A percentile compares a stretch with the other conserved stretches of the same genome.
phyloP scores from a whole-genome alignment of 2,113 vertebrate species.

The Nycticorax nycticorax region DNA sequence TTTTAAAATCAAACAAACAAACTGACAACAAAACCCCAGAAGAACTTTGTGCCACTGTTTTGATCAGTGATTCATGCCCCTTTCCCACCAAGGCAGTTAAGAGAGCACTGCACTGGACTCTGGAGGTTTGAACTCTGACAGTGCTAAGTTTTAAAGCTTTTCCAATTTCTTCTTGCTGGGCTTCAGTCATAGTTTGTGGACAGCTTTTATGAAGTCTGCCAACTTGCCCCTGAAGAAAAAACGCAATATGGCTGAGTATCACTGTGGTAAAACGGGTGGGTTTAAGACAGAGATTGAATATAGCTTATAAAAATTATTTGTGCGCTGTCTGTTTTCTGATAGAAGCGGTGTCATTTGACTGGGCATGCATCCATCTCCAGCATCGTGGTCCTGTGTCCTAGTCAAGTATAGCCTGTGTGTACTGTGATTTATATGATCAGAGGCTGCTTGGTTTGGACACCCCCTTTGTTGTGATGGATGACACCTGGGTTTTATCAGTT shows the following conservation, averaged over 20 bases:
- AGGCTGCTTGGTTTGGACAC: neutral
- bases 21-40: neutral
- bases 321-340: neutral
- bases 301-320: neutral
- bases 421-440: neutral
- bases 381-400: neutral
- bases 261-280: neutral
- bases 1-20: neutral
- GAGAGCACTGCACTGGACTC: neutral
- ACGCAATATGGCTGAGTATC: neutral
- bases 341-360: neutral
- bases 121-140: neutral
- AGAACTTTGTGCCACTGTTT: neutral
- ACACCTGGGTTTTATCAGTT: neutral
- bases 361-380: rapidly evolving
- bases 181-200: neutral
- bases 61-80: neutral
- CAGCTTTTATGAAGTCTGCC: neutral
- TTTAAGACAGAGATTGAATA: neutral
- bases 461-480: neutral
- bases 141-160: neutral
- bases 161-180: neutral
- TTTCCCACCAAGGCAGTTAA: neutral
- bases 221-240: neutral
- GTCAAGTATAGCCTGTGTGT: rapidly evolving